Evolutionary conservation across 2,113 vertebrate genomes (phyloP), one percentile per base, ranked within the genome.

Genomic region (Condylura cristata): DNA sequence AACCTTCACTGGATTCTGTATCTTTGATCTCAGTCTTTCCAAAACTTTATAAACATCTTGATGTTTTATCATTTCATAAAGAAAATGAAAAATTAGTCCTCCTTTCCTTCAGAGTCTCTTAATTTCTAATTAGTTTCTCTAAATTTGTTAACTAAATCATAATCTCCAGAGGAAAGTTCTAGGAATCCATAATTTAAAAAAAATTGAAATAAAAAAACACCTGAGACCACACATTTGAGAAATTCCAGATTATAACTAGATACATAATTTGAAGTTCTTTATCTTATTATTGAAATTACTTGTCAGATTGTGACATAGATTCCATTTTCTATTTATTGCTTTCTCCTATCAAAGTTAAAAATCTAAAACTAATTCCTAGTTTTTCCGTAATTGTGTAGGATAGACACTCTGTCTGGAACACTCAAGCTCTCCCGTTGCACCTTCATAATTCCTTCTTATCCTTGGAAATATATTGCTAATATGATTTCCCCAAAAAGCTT

Each of bases 51-150:
- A 51, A 14, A 51, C 2, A 39, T 74, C 88, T 66, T 68, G 41
- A 92, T 81, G 26, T 81, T n/a, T 48, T 80, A 68, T 53, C 16
- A 84, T 76, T 88, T 81, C 74, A 68, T 32, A 82, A 88, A 82
- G 8, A 3, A 90, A 81, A 89, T 68, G 26, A 85, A 87, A 91
- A 22, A 32, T 44, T 13, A 18, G 78, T 8, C 14, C 0, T 70
- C 1, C 4, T 2, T 11, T 41, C 4, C 17, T 68, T 41, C 18
- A 68, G 92, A 87, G 48, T 80, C 9, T 78, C 20, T 46, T 60
- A 53, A 72, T 66, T 84, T 88, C 34, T 66, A 41, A 53, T 71
- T 5, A 56, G 5, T 56, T 60, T 93, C 51, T 26, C 61, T 75
- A 63, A 34, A 94, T 6, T 41, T 56, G 3, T 71, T 86, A 79